These are phyloP conservation scores for Mimas tiliae DNA, from an alignment of 2,888 invertebrate species.

Conservation along the genomic window DNA sequence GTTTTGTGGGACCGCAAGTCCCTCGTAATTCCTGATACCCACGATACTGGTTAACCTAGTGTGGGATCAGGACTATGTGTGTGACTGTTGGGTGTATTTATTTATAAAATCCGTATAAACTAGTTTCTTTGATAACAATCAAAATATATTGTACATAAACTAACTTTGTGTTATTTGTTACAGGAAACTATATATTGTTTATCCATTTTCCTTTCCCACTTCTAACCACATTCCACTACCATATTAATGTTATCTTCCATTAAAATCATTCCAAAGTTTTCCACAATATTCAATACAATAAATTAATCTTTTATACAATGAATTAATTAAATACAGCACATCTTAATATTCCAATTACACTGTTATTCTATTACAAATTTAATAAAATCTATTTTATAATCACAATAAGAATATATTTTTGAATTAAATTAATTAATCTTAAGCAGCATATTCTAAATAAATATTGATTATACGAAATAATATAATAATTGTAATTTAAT, in stretches of 20 bases:
- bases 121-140: too few species aligned
- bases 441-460: constrained; percentile 12
- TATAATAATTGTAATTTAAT: neutral
- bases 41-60: too few species aligned
- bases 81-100: too few species aligned
- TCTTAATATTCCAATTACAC: neutral
- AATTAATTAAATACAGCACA: neutral
- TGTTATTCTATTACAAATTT: neutral
- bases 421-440: neutral
- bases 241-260: neutral
- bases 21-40: too few species aligned
- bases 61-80: too few species aligned
- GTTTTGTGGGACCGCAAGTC: too few species aligned
- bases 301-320: neutral
- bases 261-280: constrained; percentile 9
- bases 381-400: constrained; percentile 13
- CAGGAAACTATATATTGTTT: neutral
- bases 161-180: constrained; percentile 6
- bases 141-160: neutral
- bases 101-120: too few species aligned
- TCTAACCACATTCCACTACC: constrained; percentile 15
- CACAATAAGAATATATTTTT: constrained; percentile 1
- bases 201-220: neutral
- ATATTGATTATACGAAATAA: neutral
- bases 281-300: neutral